Percentiles rank a stretch among this genome's conserved stretches.
Evolutionary conservation across 1,140 invertebrate genomes (phyloP).

Genomic region (Tribolium castaneum): DNA sequence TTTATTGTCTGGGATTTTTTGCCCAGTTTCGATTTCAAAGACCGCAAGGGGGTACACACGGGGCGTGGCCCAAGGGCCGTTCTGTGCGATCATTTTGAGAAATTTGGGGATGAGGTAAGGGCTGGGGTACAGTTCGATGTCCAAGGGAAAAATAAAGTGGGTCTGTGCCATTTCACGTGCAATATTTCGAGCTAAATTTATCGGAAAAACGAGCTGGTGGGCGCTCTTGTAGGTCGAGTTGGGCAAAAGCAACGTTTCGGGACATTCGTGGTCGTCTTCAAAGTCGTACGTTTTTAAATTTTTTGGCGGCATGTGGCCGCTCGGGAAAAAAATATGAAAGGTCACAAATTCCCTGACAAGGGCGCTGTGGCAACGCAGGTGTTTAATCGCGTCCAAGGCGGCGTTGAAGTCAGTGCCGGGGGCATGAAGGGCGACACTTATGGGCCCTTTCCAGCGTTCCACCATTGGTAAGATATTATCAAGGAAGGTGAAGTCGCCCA

Average conservation of each 20-base stretch:
- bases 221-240: constrained; percentile 29
- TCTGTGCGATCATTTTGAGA: constrained; percentile 53
- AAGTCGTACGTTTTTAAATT: no score
- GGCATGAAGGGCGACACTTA: constrained; percentile 75
- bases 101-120: constrained; percentile 59
- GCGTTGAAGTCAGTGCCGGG: constrained; percentile 72
- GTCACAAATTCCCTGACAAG: constrained; percentile 70
- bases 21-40: constrained; percentile 66
- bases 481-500: constrained; percentile 59
- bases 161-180: constrained; percentile 59
- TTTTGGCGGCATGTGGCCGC: constrained; percentile 68
- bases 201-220: constrained; percentile 61
- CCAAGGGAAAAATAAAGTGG: constrained; percentile 66
- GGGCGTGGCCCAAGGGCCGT: neutral
- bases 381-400: constrained; percentile 69
- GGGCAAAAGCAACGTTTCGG: neutral
- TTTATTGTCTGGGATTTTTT: constrained; percentile 60
- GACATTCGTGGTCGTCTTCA: no score
- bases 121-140: constrained; percentile 66
- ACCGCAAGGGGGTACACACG: constrained; percentile 63
- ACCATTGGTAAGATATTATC: constrained; percentile 49
- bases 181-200: constrained; percentile 65
- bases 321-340: constrained; percentile 74
- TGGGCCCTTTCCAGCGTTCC: constrained; percentile 66
- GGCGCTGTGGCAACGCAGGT: constrained; percentile 66